A percentile compares a stretch with the other conserved stretches of the same genome.
These are phyloP conservation scores for Chlamydotis undulata DNA, from an alignment of 2,113 vertebrate genomes.

Conservation along the genomic window DNA sequence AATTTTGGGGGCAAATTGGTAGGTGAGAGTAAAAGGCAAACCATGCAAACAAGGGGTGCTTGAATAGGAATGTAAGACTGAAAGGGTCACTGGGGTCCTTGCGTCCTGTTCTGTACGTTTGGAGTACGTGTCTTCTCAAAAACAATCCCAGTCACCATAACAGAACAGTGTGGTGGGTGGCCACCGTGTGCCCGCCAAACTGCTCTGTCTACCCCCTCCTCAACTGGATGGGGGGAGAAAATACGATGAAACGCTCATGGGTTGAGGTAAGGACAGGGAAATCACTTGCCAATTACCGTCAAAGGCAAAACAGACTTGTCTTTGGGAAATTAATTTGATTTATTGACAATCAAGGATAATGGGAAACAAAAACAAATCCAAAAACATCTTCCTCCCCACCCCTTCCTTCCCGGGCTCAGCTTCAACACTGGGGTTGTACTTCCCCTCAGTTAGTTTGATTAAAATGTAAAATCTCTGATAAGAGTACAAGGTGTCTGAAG, in stretches of 20 bases:
- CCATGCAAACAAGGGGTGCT: neutral
- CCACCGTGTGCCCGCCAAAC: neutral
- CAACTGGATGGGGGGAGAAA: no score
- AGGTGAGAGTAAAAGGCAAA: neutral
- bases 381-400: no score
- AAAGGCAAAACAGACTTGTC: neutral
- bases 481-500: neutral
- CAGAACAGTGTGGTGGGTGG: neutral
- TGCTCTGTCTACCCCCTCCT: neutral
- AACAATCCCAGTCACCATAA: neutral
- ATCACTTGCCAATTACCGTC: neutral
- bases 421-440: neutral
- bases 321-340: neutral
- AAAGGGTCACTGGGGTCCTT: fast-evolving
- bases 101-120: neutral
- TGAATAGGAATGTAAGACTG: neutral
- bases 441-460: neutral
- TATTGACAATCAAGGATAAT: no score
- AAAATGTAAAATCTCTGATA: neutral
- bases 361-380: no score
- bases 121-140: neutral
- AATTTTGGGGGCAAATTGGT: neutral
- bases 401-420: no score
- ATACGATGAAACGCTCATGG: fast-evolving
- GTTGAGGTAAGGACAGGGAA: neutral